Conservation (phyloP, 2,888 invertebrate genomes). For the Stomorhina lunata region DNA sequence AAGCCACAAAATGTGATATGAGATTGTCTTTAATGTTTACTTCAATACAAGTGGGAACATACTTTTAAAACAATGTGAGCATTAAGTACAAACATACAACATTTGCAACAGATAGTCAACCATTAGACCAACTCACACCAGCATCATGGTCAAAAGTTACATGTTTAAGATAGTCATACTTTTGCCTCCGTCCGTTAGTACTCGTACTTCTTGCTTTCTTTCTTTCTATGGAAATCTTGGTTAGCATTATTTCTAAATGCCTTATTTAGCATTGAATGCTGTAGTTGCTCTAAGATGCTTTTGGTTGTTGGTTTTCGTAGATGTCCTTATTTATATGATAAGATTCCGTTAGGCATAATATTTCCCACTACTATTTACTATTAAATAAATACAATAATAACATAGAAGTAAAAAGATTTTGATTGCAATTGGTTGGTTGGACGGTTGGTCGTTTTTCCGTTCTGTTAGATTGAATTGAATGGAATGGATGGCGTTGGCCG, state of each 20-base stretch:
- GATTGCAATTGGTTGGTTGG: slow-evolving; percentile 35
- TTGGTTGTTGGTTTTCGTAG: slow-evolving; percentile 4
- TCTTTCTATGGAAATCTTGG: slow-evolving; percentile 5
- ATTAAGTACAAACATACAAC: background rate
- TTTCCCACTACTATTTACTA: slow-evolving; percentile 51
- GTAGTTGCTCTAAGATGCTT: background rate
- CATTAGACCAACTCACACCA: slow-evolving; percentile 14
- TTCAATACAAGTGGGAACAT: background rate
- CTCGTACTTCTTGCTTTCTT: background rate
- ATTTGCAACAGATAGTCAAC: background rate
- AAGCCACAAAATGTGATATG: background rate
- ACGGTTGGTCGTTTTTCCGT: background rate
- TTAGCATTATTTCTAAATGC: slow-evolving; percentile 50
- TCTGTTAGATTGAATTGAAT: slow-evolving; percentile 3
- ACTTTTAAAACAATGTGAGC: slow-evolving; percentile 27
- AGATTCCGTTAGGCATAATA: slow-evolving; percentile 60
- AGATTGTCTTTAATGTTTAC: slow-evolving; percentile 18
- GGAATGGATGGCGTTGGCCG: background rate
- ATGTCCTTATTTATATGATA: slow-evolving; percentile 64
- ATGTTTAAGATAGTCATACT: slow-evolving; percentile 43
- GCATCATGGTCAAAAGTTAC: slow-evolving; percentile 49
- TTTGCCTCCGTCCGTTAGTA: slow-evolving; percentile 46
- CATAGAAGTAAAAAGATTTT: slow-evolving; percentile 35
- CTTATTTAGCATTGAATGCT: slow-evolving; percentile 55
- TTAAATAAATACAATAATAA: background rate